Conservation (phyloP, 2,888 invertebrate genomes). For the Apocheima hispidaria region DNA sequence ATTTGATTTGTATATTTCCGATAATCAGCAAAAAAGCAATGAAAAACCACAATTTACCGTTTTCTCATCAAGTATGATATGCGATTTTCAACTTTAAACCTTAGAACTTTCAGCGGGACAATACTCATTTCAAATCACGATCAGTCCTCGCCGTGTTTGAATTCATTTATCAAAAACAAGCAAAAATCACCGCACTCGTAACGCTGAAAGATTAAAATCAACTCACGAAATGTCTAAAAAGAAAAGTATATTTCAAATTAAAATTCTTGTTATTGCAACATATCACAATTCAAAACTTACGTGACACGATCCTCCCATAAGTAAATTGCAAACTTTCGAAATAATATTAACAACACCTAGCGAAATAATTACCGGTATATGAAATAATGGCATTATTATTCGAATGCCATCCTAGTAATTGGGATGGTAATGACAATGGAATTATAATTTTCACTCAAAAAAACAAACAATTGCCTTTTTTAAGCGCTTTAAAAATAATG, state of each 20-base stretch:
- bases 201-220: not conserved
- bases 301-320: constrained; percentile 1
- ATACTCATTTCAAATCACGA: too few species aligned
- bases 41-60: too few species aligned
- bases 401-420: not conserved
- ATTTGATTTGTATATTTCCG: too few species aligned
- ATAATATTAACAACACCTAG: not conserved
- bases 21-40: too few species aligned
- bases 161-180: too few species aligned
- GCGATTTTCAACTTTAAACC: too few species aligned
- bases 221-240: not conserved
- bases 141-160: too few species aligned
- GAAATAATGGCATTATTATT: constrained; percentile 5
- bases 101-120: too few species aligned
- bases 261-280: not conserved
- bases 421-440: not conserved
- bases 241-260: not conserved
- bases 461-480: too few species aligned
- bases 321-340: constrained; percentile 12
- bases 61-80: too few species aligned
- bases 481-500: too few species aligned
- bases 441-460: not conserved
- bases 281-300: not conserved
- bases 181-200: too few species aligned
- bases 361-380: constrained; percentile 6